These are phyloP conservation scores for Coleophora flavipennella DNA, from an alignment of 2,888 invertebrate genomes.

Conservation along the genomic window DNA sequence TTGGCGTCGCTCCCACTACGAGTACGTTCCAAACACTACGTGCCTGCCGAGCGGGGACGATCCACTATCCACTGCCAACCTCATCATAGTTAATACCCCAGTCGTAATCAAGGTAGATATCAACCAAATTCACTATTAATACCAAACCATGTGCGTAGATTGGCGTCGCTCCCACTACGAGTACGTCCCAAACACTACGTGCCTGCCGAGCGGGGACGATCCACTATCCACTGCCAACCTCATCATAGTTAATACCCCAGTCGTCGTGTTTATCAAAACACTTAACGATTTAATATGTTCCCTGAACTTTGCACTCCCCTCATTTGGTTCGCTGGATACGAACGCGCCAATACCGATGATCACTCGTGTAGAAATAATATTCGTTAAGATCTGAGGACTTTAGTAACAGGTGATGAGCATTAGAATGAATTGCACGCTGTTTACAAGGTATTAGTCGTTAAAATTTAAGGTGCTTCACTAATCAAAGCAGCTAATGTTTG, in stretches of 20 bases:
- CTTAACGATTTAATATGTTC: slow-evolving; percentile 70
- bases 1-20: no score
- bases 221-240: slow-evolving; percentile 45
- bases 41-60: slow-evolving; percentile 46
- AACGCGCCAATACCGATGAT: slow-evolving; percentile 23
- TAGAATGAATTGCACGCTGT: slow-evolving; percentile 8
- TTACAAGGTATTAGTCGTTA: no score
- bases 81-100: slow-evolving; percentile 54
- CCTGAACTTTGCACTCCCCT: slow-evolving; percentile 46
- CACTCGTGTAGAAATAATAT: slow-evolving; percentile 24
- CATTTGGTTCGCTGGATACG: slow-evolving; percentile 24
- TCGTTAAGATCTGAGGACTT: slow-evolving; percentile 35
- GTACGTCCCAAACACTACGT: slow-evolving; percentile 20
- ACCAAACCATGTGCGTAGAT: no score
- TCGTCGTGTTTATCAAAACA: slow-evolving; percentile 69
- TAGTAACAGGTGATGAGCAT: no score
- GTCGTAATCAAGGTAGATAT: no score
- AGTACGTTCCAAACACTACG: slow-evolving; percentile 16
- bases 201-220: slow-evolving; percentile 47
- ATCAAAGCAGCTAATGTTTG: no score
- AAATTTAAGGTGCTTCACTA: no score
- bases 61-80: slow-evolving; percentile 47
- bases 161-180: no score
- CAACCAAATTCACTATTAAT: no score
- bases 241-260: slow-evolving; percentile 55